Conservation (phyloP, 2,113 vertebrate genomes). For the Gambusia affinis region DNA sequence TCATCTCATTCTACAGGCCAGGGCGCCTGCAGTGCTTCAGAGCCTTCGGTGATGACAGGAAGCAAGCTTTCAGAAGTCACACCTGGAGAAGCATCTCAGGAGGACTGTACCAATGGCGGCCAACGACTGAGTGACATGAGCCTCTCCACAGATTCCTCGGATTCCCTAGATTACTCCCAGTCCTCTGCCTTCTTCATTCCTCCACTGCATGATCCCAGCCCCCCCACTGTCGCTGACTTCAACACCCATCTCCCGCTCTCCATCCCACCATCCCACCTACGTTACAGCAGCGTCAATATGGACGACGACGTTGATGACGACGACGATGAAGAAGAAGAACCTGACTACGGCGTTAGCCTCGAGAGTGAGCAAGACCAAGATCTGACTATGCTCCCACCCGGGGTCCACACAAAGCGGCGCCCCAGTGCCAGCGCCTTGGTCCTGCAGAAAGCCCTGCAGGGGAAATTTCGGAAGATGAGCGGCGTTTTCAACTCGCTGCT, state of each 20-base stretch:
- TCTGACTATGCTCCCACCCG: slow-evolving; percentile 67
- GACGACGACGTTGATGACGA: slow-evolving; percentile 78
- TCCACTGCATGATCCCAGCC: slow-evolving; percentile 76
- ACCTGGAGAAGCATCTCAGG: slow-evolving; percentile 7
- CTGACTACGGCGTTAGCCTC: slow-evolving; percentile 52
- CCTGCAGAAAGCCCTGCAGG: slow-evolving; percentile 87
- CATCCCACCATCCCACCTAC: slow-evolving; percentile 77
- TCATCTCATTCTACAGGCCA: background rate
- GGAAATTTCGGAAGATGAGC: slow-evolving; percentile 90
- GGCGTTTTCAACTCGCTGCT: slow-evolving; percentile 91
- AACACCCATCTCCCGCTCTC: slow-evolving; percentile 79
- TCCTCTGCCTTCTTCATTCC: slow-evolving; percentile 74
- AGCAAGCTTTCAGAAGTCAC: slow-evolving; percentile 37
- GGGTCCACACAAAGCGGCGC: slow-evolving; percentile 84
- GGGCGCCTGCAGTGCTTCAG: slow-evolving; percentile 29
- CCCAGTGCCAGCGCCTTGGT: slow-evolving; percentile 82
- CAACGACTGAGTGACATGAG: slow-evolving; percentile 95
- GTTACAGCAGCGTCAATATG: slow-evolving; percentile 86
- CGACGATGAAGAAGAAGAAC: slow-evolving; percentile 70
- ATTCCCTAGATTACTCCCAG: slow-evolving; percentile 88
- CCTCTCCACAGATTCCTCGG: slow-evolving; percentile 93
- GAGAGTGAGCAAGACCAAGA: slow-evolving; percentile 76
- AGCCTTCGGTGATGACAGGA: background rate
- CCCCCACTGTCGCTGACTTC: slow-evolving; percentile 56
- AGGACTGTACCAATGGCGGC: slow-evolving; percentile 58